Conservation (phyloP, 2,888 invertebrate genomes). For the Pteria penguin region DNA sequence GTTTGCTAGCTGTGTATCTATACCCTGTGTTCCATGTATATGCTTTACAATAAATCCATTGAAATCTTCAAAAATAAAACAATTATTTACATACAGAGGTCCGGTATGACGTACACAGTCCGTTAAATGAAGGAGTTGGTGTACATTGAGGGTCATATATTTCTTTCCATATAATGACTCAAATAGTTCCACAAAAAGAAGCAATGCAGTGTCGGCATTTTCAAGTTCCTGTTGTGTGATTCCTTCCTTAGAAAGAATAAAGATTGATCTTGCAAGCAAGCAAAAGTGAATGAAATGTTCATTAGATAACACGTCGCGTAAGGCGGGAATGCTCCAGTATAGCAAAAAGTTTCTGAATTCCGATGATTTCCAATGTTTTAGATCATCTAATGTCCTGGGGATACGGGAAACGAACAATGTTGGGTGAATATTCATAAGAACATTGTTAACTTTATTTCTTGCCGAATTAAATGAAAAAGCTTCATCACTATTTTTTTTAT, state of each 20-base stretch:
- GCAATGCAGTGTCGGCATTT: slow-evolving; percentile 3
- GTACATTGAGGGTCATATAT: slow-evolving; percentile 20
- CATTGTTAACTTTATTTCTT: slow-evolving; percentile 6
- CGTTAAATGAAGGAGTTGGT: slow-evolving; percentile 25
- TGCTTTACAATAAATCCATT: slow-evolving; percentile 38
- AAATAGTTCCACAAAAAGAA: slow-evolving; percentile 17
- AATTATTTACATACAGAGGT: slow-evolving; percentile 26
- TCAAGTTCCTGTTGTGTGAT: slow-evolving; percentile 5
- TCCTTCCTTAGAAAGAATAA: background rate
- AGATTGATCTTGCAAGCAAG: slow-evolving; percentile 10
- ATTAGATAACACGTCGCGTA: background rate
- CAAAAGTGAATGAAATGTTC: slow-evolving; percentile 21
- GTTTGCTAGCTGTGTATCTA: slow-evolving; percentile 19
- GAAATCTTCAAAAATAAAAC: slow-evolving; percentile 32
- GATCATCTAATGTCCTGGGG: slow-evolving; percentile 7
- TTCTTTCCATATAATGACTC: background rate
- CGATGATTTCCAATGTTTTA: slow-evolving; percentile 30
- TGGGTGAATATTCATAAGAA: slow-evolving; percentile 20
- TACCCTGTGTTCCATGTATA: slow-evolving; percentile 30
- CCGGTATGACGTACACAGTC: slow-evolving; percentile 4
- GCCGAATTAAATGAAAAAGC: slow-evolving; percentile 9
- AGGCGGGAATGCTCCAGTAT: slow-evolving; percentile 25
- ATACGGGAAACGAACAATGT: slow-evolving; percentile 27
- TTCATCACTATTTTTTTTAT: slow-evolving; percentile 14
- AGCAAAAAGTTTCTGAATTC: slow-evolving; percentile 32